A percentile compares a stretch with the other conserved stretches of the same genome.
Evolutionary conservation across 2,888 invertebrate genomes (phyloP).

Genomic region (Leptopilina drosophilae): DNA sequence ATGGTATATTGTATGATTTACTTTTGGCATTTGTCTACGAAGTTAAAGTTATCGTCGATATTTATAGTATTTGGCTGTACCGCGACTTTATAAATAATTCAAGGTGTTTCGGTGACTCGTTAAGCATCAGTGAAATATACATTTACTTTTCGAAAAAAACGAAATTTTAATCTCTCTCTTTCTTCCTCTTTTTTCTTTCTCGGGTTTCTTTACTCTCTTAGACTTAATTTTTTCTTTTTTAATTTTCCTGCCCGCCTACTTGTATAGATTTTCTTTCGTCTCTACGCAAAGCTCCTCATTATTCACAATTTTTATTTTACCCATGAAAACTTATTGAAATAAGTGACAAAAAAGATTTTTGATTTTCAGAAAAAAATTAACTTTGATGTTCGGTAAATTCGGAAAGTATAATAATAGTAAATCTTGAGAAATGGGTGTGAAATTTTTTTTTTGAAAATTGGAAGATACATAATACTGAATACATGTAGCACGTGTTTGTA

Average conservation of each 20-base stretch:
- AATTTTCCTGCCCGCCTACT: too few relatives aligned
- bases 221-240: not conserved
- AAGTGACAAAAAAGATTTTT: too few relatives aligned
- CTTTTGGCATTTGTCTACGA: conserved; percentile 58
- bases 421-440: too few relatives aligned
- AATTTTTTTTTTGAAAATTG: too few relatives aligned
- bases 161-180: not conserved
- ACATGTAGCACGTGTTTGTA: not conserved
- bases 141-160: conserved; percentile 12
- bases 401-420: too few relatives aligned
- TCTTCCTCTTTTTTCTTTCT: not conserved
- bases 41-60: conserved; percentile 60
- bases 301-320: too few relatives aligned
- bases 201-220: not conserved
- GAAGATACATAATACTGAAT: too few relatives aligned
- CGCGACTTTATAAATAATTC: conserved; percentile 65
- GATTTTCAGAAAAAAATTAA: too few relatives aligned
- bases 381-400: too few relatives aligned
- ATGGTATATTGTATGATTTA: conserved; percentile 47
- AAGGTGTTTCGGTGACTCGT: conserved; percentile 58
- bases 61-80: conserved; percentile 58
- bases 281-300: too few relatives aligned
- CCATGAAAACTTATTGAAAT: too few relatives aligned
- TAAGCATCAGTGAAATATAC: conserved; percentile 35
- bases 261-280: too few relatives aligned